Evolutionary conservation across 2,888 invertebrate species (phyloP).

Genomic region (Brachypalpus laphriformis): DNA sequence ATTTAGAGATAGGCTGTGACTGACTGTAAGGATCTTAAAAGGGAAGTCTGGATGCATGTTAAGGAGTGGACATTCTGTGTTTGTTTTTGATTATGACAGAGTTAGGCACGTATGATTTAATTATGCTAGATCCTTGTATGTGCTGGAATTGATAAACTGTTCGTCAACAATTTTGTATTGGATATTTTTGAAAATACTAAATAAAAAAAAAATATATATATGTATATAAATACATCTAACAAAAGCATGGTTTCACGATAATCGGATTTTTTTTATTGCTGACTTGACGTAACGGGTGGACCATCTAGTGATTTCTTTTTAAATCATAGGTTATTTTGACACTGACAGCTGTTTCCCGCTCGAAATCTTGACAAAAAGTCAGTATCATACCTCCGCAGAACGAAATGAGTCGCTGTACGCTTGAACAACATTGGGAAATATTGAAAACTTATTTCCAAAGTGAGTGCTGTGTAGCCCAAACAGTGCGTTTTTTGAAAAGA

Average conservation of each 20-base stretch:
- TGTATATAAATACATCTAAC: too few species aligned
- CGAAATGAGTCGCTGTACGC: too few species aligned
- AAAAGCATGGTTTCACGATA: background rate
- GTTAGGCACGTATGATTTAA: constrained; percentile 14
- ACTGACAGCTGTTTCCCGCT: too few species aligned
- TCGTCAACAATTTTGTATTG: background rate
- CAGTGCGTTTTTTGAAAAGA: too few species aligned
- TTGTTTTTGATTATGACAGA: background rate
- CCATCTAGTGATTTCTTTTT: too few species aligned
- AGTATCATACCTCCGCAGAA: too few species aligned
- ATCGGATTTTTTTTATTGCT: background rate
- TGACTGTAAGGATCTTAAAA: constrained; percentile 14
- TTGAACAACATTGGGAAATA: too few species aligned
- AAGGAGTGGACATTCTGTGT: background rate
- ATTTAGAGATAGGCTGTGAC: background rate
- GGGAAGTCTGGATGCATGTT: background rate
- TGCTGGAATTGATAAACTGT: background rate
- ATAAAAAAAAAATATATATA: background rate
- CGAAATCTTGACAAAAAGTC: too few species aligned
- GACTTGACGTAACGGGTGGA: too few species aligned
- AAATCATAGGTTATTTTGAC: too few species aligned
- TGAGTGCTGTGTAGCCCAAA: too few species aligned
- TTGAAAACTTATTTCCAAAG: too few species aligned
- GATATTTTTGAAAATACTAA: background rate
- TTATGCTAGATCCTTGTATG: constrained; percentile 21